A percentile compares a stretch with the other conserved stretches of the same genome.
These are phyloP conservation scores for Aegotheles bennettii DNA, from an alignment of 2,113 vertebrate genomes.

Conservation along the genomic window DNA sequence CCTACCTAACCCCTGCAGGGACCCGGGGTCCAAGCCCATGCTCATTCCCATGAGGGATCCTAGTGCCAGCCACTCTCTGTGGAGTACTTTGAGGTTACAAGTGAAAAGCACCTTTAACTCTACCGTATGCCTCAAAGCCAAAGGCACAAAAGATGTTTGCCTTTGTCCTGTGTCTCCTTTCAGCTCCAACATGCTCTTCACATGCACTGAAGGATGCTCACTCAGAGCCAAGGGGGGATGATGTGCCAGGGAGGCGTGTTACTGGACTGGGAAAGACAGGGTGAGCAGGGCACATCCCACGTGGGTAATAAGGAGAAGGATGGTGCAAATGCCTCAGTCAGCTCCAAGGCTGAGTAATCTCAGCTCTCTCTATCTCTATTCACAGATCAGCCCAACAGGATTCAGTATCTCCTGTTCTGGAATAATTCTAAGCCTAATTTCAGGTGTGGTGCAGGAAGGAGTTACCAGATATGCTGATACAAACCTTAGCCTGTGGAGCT, in stretches of 20 bases:
- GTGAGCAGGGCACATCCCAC: background rate
- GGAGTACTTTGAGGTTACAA: background rate
- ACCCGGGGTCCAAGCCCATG: background rate
- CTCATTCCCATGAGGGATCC: background rate
- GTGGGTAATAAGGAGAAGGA: background rate
- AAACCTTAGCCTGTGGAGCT: background rate
- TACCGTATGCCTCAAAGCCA: rapidly evolving
- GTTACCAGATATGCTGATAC: background rate
- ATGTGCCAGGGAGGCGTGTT: background rate
- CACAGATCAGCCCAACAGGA: background rate
- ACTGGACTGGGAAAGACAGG: background rate
- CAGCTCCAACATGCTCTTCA: background rate
- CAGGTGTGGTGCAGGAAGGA: background rate
- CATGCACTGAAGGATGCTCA: background rate
- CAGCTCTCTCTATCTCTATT: background rate
- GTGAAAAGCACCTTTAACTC: background rate
- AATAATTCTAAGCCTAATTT: background rate
- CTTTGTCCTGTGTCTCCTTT: background rate
- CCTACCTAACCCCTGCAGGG: background rate
- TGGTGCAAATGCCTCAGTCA: background rate
- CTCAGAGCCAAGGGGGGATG: background rate
- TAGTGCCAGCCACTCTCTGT: background rate
- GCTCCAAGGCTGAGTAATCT: background rate
- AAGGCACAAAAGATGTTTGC: background rate
- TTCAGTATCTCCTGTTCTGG: background rate